These are phyloP conservation scores for Bolinopsis microptera DNA, from an alignment of 37 sponge, comb jelly and placozoan species.

Conservation along the genomic window DNA sequence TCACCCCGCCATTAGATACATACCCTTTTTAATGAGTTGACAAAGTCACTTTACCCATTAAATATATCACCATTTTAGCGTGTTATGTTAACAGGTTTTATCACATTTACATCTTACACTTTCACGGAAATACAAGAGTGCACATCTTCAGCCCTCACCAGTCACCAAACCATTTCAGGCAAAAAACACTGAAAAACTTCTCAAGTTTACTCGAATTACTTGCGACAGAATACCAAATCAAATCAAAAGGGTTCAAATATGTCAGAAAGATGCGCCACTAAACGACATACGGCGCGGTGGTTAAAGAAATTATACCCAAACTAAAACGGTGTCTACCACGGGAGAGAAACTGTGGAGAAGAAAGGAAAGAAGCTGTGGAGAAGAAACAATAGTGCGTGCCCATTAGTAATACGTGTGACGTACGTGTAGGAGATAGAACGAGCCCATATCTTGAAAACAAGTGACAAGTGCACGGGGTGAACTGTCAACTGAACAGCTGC, in stretches of 20 bases:
- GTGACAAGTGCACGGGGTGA: not conserved
- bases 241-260: not conserved
- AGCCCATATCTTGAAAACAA: not conserved
- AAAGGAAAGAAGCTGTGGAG: not conserved
- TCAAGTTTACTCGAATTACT: too few species aligned
- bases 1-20: not conserved
- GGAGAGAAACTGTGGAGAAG: not conserved
- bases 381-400: too few species aligned
- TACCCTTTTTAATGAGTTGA: not conserved
- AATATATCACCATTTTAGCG: not conserved
- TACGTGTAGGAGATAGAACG: not conserved
- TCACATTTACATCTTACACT: not conserved
- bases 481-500: not conserved
- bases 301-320: not conserved
- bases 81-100: not conserved
- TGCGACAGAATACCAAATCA: too few species aligned
- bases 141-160: too few species aligned
- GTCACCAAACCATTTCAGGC: too few species aligned
- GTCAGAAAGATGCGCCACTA: not conserved
- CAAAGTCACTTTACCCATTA: not conserved
- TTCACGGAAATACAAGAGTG: not conserved
- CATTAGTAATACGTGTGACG: not conserved
- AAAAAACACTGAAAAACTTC: too few species aligned
- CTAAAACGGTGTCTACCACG: not conserved
- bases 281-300: too few species aligned